Evolutionary conservation across 2,888 invertebrate species (phyloP), one percentile per base, ranked within the genome.

Genomic region (Cerceris rybyensis): DNA sequence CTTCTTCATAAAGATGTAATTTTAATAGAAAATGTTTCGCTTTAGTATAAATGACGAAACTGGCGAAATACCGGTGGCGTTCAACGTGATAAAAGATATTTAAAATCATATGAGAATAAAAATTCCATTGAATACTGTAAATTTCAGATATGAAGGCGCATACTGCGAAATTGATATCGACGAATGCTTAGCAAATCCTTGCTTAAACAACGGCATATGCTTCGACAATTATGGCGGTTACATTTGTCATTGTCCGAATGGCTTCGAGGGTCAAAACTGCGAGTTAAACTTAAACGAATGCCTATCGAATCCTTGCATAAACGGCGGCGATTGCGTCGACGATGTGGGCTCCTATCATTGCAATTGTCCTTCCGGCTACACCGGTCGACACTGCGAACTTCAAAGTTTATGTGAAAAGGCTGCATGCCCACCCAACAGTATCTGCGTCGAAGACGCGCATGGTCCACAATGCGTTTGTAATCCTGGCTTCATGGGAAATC

Each of bases 201-300:
- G 96, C 87, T 90, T 94, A 61, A 96, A 97, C 84, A 94, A 95
- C 81, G 97, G 97, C 41, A 94, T 94, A 58, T 97, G 97, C 93
- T 97, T 95, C 92, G 96, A 97, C 92, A 96, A 95, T 70, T 97
- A 97, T 92, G 97, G 97, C 13, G 94, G 95, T 65, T 98, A 95
- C 89, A 93, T 95, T 83, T 98, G 98, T 91, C 95, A 96, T 87
- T 98, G 98, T 92, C 94, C 93, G 69, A 93, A 94, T 11, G 97
- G 97, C n/a, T 97, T 95, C 93, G 96, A 95, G 70, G 98, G 98
- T 41, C 95, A 95, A 76, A 95, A 96, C 80, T 98, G 98, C 90
- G 96, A 97, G 88, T 93, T 93, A 88, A 93, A 93, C 85, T 88
- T 94, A 8, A 93, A 94, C 81, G 96, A 95, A 84, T 95, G 95